phyloP scores from a whole-genome alignment of 2,888 invertebrate species.

The Bruchidius siliquastri region DNA sequence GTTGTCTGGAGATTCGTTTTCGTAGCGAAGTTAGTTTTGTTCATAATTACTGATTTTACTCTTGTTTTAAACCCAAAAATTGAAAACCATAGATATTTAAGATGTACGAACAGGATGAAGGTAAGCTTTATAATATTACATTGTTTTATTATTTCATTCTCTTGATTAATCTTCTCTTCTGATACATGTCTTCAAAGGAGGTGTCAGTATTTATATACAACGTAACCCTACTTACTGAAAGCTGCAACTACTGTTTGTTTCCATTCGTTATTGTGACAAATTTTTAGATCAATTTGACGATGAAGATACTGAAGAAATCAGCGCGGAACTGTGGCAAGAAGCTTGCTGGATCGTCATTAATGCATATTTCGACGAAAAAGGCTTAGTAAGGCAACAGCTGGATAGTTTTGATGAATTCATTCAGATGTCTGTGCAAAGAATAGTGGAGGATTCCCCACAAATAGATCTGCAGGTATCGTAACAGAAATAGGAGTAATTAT shows the following conservation, averaged over 20 bases:
- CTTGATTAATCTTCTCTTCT: not conserved
- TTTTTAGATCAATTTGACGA: conserved; percentile 61
- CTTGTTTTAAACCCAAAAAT: too few species aligned
- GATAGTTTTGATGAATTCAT: conserved; percentile 99
- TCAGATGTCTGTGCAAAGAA: conserved; percentile 99
- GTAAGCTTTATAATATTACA: conserved; percentile 25
- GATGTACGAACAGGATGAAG: conserved; percentile 45
- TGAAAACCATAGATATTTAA: conserved; percentile 7
- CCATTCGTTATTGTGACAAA: too few species aligned
- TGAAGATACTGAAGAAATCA: conserved; percentile 91
- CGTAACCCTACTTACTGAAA: too few species aligned
- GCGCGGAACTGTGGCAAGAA: conserved; percentile 98
- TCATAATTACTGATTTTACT: too few species aligned
- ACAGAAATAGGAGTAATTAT: not conserved
- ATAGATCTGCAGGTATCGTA: conserved; percentile 74
- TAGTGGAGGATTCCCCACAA: conserved; percentile 98
- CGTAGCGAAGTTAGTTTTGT: too few species aligned
- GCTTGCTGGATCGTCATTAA: conserved; percentile 99
- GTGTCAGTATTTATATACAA: too few species aligned
- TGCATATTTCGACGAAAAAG: conserved; percentile 99
- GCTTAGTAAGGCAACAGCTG: conserved; percentile 95
- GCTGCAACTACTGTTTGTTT: too few species aligned
- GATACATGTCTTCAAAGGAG: not conserved
- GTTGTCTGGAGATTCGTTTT: too few species aligned
- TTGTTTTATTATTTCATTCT: too few species aligned